A percentile compares a stretch with the other conserved stretches of the same genome.
Conservation (phyloP, 2,113 vertebrate genomes). For the Saguinus midas region DNA sequence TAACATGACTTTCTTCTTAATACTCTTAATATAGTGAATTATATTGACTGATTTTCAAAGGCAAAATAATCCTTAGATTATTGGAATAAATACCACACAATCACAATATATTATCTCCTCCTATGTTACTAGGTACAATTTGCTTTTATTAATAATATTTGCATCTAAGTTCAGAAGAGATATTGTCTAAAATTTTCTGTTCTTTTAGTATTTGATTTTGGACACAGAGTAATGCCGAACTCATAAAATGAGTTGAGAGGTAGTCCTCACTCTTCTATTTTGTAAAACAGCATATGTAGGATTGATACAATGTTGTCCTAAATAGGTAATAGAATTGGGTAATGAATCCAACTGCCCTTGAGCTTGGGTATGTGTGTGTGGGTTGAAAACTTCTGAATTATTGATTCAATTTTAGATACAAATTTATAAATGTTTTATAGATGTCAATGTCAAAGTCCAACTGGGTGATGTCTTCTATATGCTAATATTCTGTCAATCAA, state of each 20-base stretch:
- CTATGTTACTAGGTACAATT: neutral
- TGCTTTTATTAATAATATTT: neutral
- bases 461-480: neutral
- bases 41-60: neutral
- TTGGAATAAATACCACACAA: neutral
- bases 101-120: neutral
- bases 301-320: neutral
- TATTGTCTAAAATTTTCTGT: neutral
- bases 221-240: neutral
- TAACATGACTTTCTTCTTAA: neutral
- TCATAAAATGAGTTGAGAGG: neutral
- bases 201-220: constrained; percentile 4
- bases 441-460: neutral
- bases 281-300: neutral
- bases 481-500: neutral
- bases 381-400: neutral
- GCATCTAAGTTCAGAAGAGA: neutral
- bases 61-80: neutral
- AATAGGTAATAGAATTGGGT: neutral
- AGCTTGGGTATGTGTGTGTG: neutral
- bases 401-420: neutral
- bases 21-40: neutral
- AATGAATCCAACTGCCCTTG: neutral
- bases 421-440: neutral
- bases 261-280: neutral